Evolutionary conservation across 1,140 invertebrate species (phyloP).

Genomic region (Proctacanthus coquilletti): DNA sequence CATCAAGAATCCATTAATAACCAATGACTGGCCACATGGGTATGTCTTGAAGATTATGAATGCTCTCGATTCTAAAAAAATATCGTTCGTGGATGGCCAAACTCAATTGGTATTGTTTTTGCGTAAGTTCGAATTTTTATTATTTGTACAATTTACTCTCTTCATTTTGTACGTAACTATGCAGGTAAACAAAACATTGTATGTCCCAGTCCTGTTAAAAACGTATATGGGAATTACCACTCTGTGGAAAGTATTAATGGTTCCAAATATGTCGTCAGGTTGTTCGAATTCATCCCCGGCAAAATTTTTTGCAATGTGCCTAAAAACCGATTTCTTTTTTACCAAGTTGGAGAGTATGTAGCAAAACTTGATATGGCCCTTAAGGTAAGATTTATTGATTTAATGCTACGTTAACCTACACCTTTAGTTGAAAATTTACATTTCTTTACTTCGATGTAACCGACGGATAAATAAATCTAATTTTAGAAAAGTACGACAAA

Average conservation of each 20-base stretch:
- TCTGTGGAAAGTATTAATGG: slow-evolving; percentile 38
- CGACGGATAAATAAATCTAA: too few species aligned
- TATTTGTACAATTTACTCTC: neutral
- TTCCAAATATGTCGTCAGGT: slow-evolving; percentile 45
- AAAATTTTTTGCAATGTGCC: slow-evolving; percentile 44
- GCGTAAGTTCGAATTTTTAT: slow-evolving; percentile 29
- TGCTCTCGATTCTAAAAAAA: slow-evolving; percentile 55
- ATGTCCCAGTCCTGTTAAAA: slow-evolving; percentile 52
- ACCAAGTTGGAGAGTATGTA: slow-evolving; percentile 50
- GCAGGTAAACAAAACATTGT: slow-evolving; percentile 38
- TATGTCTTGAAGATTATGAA: slow-evolving; percentile 75
- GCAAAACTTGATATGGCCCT: slow-evolving; percentile 49
- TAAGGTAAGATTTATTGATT: slow-evolving; percentile 32
- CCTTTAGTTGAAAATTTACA: neutral
- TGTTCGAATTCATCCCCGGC: slow-evolving; percentile 59
- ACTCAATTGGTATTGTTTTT: slow-evolving; percentile 51
- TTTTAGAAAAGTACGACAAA: too few species aligned
- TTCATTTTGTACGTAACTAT: slow-evolving; percentile 7
- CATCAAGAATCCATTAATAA: slow-evolving; percentile 41
- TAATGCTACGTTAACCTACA: neutral
- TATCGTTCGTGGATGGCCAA: slow-evolving; percentile 49
- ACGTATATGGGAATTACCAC: slow-evolving; percentile 43
- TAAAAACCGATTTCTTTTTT: slow-evolving; percentile 40
- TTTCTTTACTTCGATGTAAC: too few species aligned
- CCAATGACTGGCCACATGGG: slow-evolving; percentile 36